Evolutionary conservation across 2,113 vertebrate genomes (phyloP).

Genomic region (Aegotheles bennettii): DNA sequence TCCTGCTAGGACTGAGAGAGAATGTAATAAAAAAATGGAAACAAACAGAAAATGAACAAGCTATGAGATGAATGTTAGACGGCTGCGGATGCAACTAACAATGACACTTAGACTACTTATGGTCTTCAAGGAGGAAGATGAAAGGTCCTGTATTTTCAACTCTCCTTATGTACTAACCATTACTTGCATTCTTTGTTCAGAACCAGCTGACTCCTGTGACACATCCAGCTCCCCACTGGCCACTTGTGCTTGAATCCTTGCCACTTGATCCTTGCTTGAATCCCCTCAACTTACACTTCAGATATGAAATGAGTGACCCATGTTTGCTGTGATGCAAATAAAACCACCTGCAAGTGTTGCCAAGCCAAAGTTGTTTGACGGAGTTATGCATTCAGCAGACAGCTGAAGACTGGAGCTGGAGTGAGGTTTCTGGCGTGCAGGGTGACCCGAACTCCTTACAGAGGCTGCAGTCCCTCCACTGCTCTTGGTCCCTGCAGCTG

Average conservation of each 20-base stretch:
- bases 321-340: background rate
- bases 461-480: background rate
- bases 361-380: background rate
- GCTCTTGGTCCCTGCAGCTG: background rate
- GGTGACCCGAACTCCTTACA: rapidly evolving
- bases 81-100: background rate
- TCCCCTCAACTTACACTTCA: background rate
- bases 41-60: background rate
- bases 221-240: background rate
- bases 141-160: background rate
- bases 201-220: background rate
- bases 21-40: background rate
- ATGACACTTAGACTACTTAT: background rate
- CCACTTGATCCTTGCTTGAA: background rate
- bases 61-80: background rate
- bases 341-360: background rate
- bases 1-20: background rate
- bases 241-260: no score
- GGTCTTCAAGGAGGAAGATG: background rate
- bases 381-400: background rate
- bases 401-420: background rate
- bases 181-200: background rate
- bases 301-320: background rate
- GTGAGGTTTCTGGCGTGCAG: background rate
- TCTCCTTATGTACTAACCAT: background rate